Evolutionary conservation across 2,113 vertebrate genomes (phyloP), one percentile per base, ranked within the genome.

Genomic region (Mastomys natalensis): DNA sequence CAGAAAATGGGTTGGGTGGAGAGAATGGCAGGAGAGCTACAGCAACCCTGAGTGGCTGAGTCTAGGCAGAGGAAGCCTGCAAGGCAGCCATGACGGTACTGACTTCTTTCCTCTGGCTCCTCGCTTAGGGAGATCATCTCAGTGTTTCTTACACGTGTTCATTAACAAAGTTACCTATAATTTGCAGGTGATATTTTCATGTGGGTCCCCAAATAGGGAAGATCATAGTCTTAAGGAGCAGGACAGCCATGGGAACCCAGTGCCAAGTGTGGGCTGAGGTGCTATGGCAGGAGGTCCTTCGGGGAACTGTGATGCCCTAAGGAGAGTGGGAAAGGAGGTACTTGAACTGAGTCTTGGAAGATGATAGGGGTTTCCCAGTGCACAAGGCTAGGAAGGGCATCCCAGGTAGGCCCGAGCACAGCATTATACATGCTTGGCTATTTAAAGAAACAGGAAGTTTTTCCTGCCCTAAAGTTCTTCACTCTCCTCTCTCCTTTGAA

Each of bases 261-360:
- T 66, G 82, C 40, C 40, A 19, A 66, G 82, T 48, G 12, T 84
- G 13, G 58, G 60, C 9, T 31, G 40, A 66, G 15, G 60, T 34
- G 16, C 82, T 85, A 45, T 66, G 60, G 26, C 40, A 64, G 82
- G 40, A 85, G 55, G 58, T 40, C 40, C 40, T 64, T 62, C 58
- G 62, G 82, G 40, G 37, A 58, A 62, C 60, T 85, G n/a, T 51
- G 76, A 34, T 62, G 24, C 60, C 12, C 24, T 84, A 43, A 48
- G 40, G 40, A 84, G 58, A 43, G 58, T 66, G 31, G 84, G 84
- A 16, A 48, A 48, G 15, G 40, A 66, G 62, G 29, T 66, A 66
- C 60, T 86, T 86, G 62, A 66, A 86, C 84, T 66, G 84, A 85
- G 82, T 31, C 60, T 85, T 66, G 82, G 60, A 85, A 85, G 40